Evolutionary conservation across 2,113 vertebrate genomes (phyloP).

Genomic region (Daphoenositta chrysoptera): DNA sequence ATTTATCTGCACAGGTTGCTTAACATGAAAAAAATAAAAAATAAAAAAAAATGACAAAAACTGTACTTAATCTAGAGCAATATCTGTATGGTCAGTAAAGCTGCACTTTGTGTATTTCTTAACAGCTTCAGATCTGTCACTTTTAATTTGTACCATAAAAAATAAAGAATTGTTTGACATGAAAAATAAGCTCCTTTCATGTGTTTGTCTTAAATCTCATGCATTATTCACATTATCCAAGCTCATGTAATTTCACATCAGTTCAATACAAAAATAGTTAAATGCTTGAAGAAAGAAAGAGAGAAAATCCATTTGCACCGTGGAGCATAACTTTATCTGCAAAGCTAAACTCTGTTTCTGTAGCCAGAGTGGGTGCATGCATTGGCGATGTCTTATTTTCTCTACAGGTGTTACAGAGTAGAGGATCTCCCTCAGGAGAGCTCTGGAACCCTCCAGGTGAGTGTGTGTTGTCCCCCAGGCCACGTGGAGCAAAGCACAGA

Average conservation of each 20-base stretch:
- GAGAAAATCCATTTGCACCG: not conserved
- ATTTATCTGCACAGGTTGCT: constrained; percentile 93
- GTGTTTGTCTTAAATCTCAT: constrained; percentile 64
- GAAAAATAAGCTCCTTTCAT: constrained; percentile 70
- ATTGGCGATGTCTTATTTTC: constrained; percentile 15
- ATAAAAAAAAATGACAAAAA: constrained; percentile 70
- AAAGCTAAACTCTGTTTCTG: not conserved
- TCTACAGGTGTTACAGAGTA: not conserved
- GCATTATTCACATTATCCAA: constrained; percentile 47
- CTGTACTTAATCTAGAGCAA: constrained; percentile 98
- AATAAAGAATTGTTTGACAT: constrained; percentile 99
- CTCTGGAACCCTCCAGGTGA: not conserved
- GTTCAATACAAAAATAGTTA: constrained; percentile 49
- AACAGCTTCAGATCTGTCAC: constrained; percentile 97
- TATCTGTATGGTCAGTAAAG: constrained; percentile 99
- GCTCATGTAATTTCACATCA: constrained; percentile 36
- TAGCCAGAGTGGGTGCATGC: not conserved
- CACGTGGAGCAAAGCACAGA: not conserved
- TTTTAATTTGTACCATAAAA: constrained; percentile 99
- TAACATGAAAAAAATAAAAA: constrained; percentile 76
- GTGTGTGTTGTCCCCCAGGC: not conserved
- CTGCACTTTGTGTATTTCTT: constrained; percentile 99
- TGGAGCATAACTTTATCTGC: not conserved
- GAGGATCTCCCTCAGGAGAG: not conserved
- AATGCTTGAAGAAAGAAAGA: not conserved